Conservation (phyloP, 2,113 vertebrate genomes). For the Todiramphus chloris region DNA sequence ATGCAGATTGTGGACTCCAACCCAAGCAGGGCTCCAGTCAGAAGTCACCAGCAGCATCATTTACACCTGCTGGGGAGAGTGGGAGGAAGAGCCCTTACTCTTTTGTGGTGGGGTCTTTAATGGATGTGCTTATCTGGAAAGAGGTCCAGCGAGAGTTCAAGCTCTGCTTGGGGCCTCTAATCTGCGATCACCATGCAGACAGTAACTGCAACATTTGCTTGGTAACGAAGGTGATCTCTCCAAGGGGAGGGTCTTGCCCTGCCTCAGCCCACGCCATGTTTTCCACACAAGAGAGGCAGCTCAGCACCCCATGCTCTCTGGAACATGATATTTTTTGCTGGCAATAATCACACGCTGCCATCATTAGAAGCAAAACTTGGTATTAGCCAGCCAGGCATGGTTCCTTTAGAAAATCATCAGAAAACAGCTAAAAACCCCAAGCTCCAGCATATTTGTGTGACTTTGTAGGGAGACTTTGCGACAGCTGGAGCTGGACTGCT, state of each 20-base stretch:
- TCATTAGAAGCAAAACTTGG: background rate
- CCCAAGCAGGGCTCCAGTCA: background rate
- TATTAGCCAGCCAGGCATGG: background rate
- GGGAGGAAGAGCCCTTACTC: background rate
- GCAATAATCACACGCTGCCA: background rate
- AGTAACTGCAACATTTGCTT: background rate
- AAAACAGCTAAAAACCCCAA: background rate
- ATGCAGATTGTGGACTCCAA: background rate
- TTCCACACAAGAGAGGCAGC: background rate
- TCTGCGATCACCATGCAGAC: background rate
- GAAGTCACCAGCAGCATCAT: background rate
- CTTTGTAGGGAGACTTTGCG: background rate
- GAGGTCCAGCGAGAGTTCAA: background rate
- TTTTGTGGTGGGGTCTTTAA: background rate
- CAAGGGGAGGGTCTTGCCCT: constrained; percentile 1
- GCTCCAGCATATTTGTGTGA: background rate
- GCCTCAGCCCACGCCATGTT: background rate
- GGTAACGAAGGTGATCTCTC: background rate
- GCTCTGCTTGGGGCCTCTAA: background rate
- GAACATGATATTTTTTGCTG: background rate
- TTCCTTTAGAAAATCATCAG: background rate
- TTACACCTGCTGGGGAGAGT: background rate
- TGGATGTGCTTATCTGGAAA: background rate
- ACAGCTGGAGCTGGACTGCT: background rate
- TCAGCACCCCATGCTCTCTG: background rate